Percentiles rank a stretch among this genome's conserved stretches.
phyloP scores from a whole-genome alignment of 2,888 invertebrate genomes.

The Eristalis pertinax region DNA sequence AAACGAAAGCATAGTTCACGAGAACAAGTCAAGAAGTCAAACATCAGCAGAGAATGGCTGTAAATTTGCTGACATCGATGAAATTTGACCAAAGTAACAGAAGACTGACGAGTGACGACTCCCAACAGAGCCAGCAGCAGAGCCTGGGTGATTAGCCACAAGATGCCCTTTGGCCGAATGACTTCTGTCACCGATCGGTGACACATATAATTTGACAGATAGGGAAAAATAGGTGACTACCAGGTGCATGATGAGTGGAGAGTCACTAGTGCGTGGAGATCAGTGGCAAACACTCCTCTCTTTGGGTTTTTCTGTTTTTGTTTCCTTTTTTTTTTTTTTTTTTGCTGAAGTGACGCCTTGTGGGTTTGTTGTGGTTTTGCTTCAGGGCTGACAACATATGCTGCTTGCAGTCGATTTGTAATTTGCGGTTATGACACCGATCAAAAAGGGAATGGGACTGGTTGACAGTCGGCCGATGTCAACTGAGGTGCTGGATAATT shows the following conservation, averaged over 20 bases:
- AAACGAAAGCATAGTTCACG: constrained; percentile 26
- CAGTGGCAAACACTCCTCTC: neutral
- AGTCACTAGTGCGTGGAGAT: neutral
- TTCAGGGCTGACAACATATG: constrained; percentile 42
- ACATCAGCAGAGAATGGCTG: neutral
- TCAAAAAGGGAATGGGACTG: constrained; percentile 20
- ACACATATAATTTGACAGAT: neutral
- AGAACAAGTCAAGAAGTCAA: neutral
- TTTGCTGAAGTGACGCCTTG: neutral
- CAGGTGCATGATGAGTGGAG: neutral
- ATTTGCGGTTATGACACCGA: constrained; percentile 57
- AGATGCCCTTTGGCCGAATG: neutral
- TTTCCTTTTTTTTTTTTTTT: neutral
- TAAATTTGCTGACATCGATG: neutral
- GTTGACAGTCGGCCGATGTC: neutral
- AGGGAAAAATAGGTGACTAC: neutral
- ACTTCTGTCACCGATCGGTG: neutral
- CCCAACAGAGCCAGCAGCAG: neutral
- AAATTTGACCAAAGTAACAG: neutral
- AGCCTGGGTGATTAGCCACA: neutral
- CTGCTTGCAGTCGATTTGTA: constrained; percentile 47
- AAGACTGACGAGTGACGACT: too few species aligned
- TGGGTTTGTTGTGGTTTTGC: constrained; percentile 54
- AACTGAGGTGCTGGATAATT: neutral
- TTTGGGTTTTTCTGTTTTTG: neutral